Percentiles rank a stretch among this genome's conserved stretches.
Conservation (phyloP, 2,113 vertebrate genomes). For the Anser brachyrhynchus region DNA sequence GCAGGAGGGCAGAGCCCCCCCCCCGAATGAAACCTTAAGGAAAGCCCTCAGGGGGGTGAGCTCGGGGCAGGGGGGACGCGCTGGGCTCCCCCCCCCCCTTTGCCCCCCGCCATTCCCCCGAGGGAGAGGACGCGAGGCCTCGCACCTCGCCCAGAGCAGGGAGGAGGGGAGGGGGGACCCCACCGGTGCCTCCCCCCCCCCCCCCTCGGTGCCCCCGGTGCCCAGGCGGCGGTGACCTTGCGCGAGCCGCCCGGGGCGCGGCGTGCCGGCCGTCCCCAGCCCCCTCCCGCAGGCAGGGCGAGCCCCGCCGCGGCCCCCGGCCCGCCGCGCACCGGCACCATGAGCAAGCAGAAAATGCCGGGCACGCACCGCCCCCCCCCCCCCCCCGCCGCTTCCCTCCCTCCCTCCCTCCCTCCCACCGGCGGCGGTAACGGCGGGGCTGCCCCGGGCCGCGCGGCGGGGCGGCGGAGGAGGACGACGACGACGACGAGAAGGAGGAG, state of each 20-base stretch:
- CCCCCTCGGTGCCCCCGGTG: not conserved
- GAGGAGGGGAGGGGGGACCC: not conserved
- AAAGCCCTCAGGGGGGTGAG: not conserved
- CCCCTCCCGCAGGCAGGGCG: not conserved
- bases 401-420: too few species aligned
- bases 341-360: slow-evolving; percentile 84
- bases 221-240: slow-evolving; percentile 70
- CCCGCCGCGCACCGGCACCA: slow-evolving; percentile 69
- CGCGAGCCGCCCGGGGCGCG: not conserved
- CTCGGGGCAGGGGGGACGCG: not conserved
- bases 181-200: not conserved
- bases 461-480: not conserved
- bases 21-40: not conserved
- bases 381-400: too few species aligned
- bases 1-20: not conserved
- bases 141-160: not conserved
- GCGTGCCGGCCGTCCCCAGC: not conserved
- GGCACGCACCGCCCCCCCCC: slow-evolving; percentile 70
- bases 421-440: not conserved
- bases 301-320: slow-evolving; percentile 39
- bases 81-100: not conserved
- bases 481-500: too few species aligned
- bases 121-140: not conserved
- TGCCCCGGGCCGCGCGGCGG: not conserved
- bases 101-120: not conserved